Conservation (phyloP, 2,888 invertebrate species). For the Noctuana brunneofusca region DNA sequence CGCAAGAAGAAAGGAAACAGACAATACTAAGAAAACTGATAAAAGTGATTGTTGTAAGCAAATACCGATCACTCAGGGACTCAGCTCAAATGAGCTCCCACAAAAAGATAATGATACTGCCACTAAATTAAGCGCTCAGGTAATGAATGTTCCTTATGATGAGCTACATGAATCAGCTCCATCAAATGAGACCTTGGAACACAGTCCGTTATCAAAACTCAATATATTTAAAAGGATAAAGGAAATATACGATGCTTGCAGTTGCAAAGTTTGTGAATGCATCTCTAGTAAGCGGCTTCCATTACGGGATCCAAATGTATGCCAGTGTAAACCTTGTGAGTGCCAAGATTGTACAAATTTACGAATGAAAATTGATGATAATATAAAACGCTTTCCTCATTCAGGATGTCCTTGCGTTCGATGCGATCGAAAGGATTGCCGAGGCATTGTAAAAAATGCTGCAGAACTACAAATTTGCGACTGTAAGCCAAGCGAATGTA, state of each 20-base stretch:
- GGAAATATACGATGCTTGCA: constrained; percentile 65
- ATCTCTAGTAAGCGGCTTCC: constrained; percentile 36
- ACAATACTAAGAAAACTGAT: constrained; percentile 1
- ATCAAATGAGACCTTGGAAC: constrained; percentile 27
- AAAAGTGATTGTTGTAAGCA: constrained; percentile 11
- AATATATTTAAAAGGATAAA: constrained; percentile 60
- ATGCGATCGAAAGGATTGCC: constrained; percentile 45
- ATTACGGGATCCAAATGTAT: constrained; percentile 38
- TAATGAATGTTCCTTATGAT: constrained; percentile 53
- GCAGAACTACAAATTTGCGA: constrained; percentile 42
- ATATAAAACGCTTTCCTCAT: constrained; percentile 29
- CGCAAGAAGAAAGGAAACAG: background rate
- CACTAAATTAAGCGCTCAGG: constrained; percentile 54
- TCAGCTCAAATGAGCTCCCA: constrained; percentile 30
- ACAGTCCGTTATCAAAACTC: constrained; percentile 39
- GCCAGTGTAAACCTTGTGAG: constrained; percentile 55
- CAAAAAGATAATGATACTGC: constrained; percentile 40
- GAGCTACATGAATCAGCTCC: constrained; percentile 44
- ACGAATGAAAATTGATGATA: constrained; percentile 25
- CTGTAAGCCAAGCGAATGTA: constrained; percentile 52
- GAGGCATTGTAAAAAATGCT: constrained; percentile 39
- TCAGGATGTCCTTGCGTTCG: constrained; percentile 44
- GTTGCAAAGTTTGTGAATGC: constrained; percentile 70
- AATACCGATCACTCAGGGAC: constrained; percentile 28
- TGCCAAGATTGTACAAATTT: constrained; percentile 48